Evolutionary conservation across 2,888 invertebrate species (phyloP).

Genomic region (Drosophila multiciliata): DNA sequence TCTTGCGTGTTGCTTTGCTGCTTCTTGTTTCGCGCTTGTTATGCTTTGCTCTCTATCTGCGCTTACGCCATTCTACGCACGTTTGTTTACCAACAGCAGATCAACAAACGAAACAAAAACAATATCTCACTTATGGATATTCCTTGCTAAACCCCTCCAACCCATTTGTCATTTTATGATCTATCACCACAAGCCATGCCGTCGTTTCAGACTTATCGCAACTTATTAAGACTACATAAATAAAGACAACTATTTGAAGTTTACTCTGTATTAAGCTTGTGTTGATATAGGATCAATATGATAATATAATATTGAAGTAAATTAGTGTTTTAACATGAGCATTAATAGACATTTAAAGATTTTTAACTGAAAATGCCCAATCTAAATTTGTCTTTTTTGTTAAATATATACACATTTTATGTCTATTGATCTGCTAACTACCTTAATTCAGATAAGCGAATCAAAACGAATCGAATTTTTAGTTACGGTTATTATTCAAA

Average conservation of each 20-base stretch:
- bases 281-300: not conserved
- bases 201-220: not conserved
- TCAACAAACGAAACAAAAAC: constrained; percentile 37
- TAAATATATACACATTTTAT: not conserved
- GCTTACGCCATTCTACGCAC: constrained; percentile 65
- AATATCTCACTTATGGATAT: constrained; percentile 41
- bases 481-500: not conserved
- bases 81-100: constrained; percentile 77
- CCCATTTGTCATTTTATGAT: not conserved
- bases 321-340: not conserved
- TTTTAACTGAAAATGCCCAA: not conserved
- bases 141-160: not conserved
- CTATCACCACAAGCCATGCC: not conserved
- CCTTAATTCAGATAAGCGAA: not conserved
- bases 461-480: not conserved
- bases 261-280: not conserved
- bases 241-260: not conserved
- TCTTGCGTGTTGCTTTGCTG: constrained; percentile 13
- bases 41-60: constrained; percentile 38
- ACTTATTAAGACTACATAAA: not conserved
- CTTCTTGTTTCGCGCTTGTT: constrained; percentile 34
- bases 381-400: not conserved
- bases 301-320: not conserved
- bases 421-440: not conserved
- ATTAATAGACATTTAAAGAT: not conserved